Evolutionary conservation across 2,888 invertebrate species (phyloP).

Genomic region (Orthosia cruda): DNA sequence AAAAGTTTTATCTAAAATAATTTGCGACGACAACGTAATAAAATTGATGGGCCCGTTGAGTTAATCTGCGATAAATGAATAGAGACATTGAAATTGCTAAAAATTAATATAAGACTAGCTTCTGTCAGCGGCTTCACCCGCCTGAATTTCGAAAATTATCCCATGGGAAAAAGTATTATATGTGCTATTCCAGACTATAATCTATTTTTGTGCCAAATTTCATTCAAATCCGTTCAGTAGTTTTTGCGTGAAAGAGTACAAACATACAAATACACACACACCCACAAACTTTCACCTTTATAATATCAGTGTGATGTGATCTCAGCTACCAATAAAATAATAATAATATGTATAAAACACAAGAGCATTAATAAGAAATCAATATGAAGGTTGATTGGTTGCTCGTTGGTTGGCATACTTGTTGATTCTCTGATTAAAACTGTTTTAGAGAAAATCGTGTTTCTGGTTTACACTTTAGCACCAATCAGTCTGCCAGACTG

Average conservation of each 20-base stretch:
- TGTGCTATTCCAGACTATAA: too few species aligned
- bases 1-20: constrained; percentile 23
- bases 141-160: too few species aligned
- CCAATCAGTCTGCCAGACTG: constrained; percentile 33
- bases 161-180: too few species aligned
- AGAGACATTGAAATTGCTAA: background rate
- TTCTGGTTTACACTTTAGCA: constrained; percentile 12
- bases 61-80: constrained; percentile 3
- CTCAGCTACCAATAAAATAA: background rate
- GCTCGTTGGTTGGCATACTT: background rate
- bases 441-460: background rate
- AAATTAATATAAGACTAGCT: too few species aligned
- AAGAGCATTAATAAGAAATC: background rate
- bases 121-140: too few species aligned
- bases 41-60: constrained; percentile 25
- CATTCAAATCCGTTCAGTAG: too few species aligned
- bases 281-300: too few species aligned
- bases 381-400: background rate
- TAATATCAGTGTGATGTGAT: too few species aligned
- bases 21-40: constrained; percentile 11
- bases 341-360: background rate
- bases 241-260: too few species aligned
- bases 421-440: background rate
- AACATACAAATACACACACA: too few species aligned
- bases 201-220: too few species aligned